These are phyloP conservation scores for Idaea dimidiata DNA, from an alignment of 2,888 invertebrate species.

Conservation along the genomic window DNA sequence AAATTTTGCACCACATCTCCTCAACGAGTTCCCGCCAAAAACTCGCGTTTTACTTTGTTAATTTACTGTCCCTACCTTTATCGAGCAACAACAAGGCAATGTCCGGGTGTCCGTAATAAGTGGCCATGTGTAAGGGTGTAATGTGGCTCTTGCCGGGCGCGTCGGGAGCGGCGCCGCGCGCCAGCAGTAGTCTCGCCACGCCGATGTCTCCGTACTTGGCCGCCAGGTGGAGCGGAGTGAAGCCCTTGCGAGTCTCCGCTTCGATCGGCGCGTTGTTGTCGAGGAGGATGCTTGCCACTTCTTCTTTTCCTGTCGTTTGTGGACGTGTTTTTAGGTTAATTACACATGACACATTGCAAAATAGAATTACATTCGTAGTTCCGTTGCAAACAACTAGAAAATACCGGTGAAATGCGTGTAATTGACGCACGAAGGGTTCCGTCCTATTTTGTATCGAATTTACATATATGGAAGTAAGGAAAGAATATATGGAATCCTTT, in stretches of 20 bases:
- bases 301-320: conserved; percentile 84
- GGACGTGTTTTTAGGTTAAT: too few relatives aligned
- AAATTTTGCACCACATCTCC: too few relatives aligned
- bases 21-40: too few relatives aligned
- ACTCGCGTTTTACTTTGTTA: too few relatives aligned
- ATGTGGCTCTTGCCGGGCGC: conserved; percentile 95
- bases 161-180: conserved; percentile 93
- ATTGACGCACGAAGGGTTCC: too few relatives aligned
- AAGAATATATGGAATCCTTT: too few relatives aligned
- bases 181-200: conserved; percentile 92
- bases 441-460: too few relatives aligned
- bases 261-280: conserved; percentile 95
- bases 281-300: conserved; percentile 93
- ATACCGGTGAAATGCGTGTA: too few relatives aligned
- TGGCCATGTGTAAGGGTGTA: conserved; percentile 97
- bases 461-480: too few relatives aligned
- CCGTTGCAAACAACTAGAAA: too few relatives aligned
- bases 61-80: conserved; percentile 84
- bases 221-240: conserved; percentile 97
- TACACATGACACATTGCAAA: too few relatives aligned
- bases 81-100: conserved; percentile 94
- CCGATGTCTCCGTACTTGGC: conserved; percentile 98
- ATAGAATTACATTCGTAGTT: too few relatives aligned
- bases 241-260: conserved; percentile 97
- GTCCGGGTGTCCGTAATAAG: conserved; percentile 96